phyloP scores from a whole-genome alignment of 2,888 invertebrate genomes.

The Rhabditophanes sp. region DNA sequence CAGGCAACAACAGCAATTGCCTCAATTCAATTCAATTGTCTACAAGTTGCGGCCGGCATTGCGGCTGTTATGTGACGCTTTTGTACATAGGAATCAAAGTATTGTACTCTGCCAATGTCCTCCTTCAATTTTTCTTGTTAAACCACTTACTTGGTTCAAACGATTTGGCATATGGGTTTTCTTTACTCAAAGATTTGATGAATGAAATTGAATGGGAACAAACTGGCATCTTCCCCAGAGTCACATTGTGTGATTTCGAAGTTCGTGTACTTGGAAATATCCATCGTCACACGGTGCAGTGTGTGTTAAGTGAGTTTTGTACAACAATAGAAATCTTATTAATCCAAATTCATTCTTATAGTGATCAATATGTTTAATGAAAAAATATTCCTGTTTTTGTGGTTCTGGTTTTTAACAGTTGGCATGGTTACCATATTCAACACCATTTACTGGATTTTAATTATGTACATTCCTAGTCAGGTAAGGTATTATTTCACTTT shows the following conservation, averaged over 20 bases:
- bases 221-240: slow-evolving; percentile 44
- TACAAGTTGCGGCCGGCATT: slow-evolving; percentile 38
- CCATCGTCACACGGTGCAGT: slow-evolving; percentile 41
- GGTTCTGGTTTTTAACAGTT: slow-evolving; percentile 44
- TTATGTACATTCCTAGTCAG: slow-evolving; percentile 44
- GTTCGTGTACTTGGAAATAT: slow-evolving; percentile 43
- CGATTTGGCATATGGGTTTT: slow-evolving; percentile 43
- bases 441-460: slow-evolving; percentile 40
- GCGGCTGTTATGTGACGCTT: slow-evolving; percentile 44
- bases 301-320: slow-evolving; percentile 17
- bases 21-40: slow-evolving; percentile 28
- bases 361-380: slow-evolving; percentile 42
- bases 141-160: slow-evolving; percentile 40
- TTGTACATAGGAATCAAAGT: slow-evolving; percentile 44
- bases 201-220: slow-evolving; percentile 44
- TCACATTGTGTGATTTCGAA: slow-evolving; percentile 44
- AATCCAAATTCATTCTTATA: slow-evolving; percentile 35
- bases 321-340: not conserved
- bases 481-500: no score
- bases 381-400: slow-evolving; percentile 38
- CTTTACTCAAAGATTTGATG: slow-evolving; percentile 40
- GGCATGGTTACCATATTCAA: slow-evolving; percentile 42
- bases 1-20: slow-evolving; percentile 27
- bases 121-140: slow-evolving; percentile 41
- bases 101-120: slow-evolving; percentile 39